These are phyloP conservation scores for Zaprionus inermis DNA, from an alignment of 1,140 invertebrate species.

Conservation along the genomic window DNA sequence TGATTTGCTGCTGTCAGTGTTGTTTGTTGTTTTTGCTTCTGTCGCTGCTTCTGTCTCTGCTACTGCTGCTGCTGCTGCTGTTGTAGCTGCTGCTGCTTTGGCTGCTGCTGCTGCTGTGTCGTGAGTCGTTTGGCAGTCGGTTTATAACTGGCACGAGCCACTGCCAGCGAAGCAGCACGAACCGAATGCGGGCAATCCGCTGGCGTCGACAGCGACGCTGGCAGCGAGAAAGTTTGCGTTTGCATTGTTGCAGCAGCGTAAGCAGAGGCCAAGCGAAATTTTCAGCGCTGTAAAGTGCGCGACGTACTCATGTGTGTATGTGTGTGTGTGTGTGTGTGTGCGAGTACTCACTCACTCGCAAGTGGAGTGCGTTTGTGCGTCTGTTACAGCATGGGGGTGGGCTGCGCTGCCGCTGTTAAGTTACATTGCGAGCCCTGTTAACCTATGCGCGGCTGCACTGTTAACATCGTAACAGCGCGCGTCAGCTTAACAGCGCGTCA, in stretches of 20 bases:
- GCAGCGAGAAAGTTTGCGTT: constrained; percentile 79
- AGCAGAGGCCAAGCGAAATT: constrained; percentile 48
- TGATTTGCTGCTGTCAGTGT: constrained; percentile 50
- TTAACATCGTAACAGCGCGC: constrained; percentile 15
- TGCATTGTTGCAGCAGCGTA: constrained; percentile 72
- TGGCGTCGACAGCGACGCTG: constrained; percentile 50
- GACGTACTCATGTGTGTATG: neutral
- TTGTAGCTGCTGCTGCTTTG: constrained; percentile 46
- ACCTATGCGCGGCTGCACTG: constrained; percentile 27
- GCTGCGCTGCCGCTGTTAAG: constrained; percentile 18
- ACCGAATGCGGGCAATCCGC: constrained; percentile 49
- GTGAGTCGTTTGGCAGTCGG: constrained; percentile 78
- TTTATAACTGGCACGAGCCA: constrained; percentile 81
- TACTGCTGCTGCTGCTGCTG: constrained; percentile 31
- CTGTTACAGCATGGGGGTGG: constrained; percentile 48
- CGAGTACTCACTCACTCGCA: neutral
- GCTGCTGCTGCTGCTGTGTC: constrained; percentile 59
- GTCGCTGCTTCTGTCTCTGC: constrained; percentile 44
- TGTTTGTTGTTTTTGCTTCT: constrained; percentile 42
- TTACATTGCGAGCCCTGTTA: constrained; percentile 12
- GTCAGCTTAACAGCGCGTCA: constrained; percentile 47
- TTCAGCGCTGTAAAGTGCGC: constrained; percentile 51
- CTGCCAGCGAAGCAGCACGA: constrained; percentile 78
- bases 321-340: constrained; percentile 22
- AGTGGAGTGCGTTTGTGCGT: constrained; percentile 6